Percentiles rank a stretch among this genome's conserved stretches.
phyloP scores from a whole-genome alignment of 2,888 invertebrate genomes.

The Microplitis deprimator region DNA sequence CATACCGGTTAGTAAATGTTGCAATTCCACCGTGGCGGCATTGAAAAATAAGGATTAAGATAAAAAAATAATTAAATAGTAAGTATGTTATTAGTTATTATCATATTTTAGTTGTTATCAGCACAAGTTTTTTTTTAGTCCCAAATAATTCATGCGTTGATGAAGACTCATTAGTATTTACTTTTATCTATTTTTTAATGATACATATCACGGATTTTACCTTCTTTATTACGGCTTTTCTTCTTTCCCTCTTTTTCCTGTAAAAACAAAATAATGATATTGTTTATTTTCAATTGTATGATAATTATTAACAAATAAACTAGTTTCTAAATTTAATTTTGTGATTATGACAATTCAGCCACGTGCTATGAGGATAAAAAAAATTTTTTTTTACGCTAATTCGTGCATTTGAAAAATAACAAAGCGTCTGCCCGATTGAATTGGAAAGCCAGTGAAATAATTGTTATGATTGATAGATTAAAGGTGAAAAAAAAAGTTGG shows the following conservation, averaged over 20 bases:
- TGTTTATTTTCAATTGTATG: constrained; percentile 1
- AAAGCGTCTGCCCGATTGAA: background rate
- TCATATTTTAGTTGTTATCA: background rate
- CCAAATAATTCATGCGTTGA: background rate
- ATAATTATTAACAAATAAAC: background rate
- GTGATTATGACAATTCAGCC: background rate
- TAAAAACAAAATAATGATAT: constrained; percentile 68
- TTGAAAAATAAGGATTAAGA: constrained; percentile 12
- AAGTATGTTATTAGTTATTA: background rate
- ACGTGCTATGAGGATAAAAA: background rate
- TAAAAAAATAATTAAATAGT: constrained; percentile 2
- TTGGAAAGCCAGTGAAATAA: background rate
- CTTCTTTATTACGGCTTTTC: constrained; percentile 92
- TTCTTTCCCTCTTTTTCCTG: constrained; percentile 90
- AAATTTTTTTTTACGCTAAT: background rate
- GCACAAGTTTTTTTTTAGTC: background rate
- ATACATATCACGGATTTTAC: constrained; percentile 71
- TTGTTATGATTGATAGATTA: background rate
- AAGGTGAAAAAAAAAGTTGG: background rate
- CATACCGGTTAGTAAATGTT: constrained; percentile 14
- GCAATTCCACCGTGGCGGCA: constrained; percentile 22
- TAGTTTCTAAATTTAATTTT: background rate
- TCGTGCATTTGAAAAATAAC: background rate
- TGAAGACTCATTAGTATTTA: background rate
- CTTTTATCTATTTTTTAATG: constrained; percentile 4